Base-by-base conservation (phyloP, 2,888 invertebrate genomes). In the Lasius fuliginosus region DNA sequence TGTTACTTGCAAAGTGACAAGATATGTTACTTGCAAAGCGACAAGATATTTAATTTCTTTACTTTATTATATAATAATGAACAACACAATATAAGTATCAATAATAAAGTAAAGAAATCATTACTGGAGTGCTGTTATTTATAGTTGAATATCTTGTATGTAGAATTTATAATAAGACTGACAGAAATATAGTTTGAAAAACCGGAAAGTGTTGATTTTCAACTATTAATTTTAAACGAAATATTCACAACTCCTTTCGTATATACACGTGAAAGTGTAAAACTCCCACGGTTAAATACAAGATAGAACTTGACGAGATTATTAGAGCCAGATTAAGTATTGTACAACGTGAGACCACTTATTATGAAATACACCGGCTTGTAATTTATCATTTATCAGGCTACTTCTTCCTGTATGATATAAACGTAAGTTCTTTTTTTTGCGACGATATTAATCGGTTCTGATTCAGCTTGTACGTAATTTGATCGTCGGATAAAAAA, bases 351-450 rank as follows among this genome's bases (percentile, higher is more conserved):
- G 60, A 12, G 23, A 46, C 11, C 12, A 42, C 23, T 73, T 73
- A 42, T 68, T 77, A 46, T 73, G 73, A 73, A 60, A 81, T 62
- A 11, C 73, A 53, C 46, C 71, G 79, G 6, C 71, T 46, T 60
- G 73, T 60, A 81, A 81, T 49, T 46, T 60, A 73, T 79, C 60
- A 71, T 46, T 79, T 71, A 73, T 81, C 60, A 36, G 33, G 15
- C 36, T 62, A 46, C 42, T 81, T 79, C 73, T 81, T 79, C 73
- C 79, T 68, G 56, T 12, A 46, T 46, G 42, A 30, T 71, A 79
- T 23, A 46, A 69, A 71, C 12, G 30, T n/a, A 3, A 60, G 27
- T 27, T 9, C 11, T 23, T 79, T 60, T 9, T 79, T 60, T 49
- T 6, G 36, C 60, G 46, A 60, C 46, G 46, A n/a, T 68, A 60